A percentile compares a stretch with the other conserved stretches of the same genome.
phyloP scores from a whole-genome alignment of 64 coral and sea anemone genomes.

The Platygyra sinensis region DNA sequence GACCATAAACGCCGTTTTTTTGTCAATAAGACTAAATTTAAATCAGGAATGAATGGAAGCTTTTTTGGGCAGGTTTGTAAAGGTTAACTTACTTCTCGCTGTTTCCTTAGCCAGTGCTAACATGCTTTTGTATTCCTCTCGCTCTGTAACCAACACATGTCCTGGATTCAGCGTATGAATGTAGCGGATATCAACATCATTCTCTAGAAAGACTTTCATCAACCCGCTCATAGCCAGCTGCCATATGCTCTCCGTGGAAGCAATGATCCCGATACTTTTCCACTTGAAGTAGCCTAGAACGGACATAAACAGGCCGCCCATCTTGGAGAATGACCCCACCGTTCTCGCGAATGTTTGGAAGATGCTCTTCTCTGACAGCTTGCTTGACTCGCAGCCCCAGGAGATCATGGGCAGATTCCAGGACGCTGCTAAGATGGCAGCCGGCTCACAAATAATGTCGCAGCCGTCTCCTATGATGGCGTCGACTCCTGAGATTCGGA shows the following conservation, averaged over 20 bases:
- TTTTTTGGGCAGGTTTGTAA: background rate
- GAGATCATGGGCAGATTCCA: constrained; percentile 90
- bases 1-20: too few relatives aligned
- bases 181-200: constrained; percentile 76
- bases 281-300: constrained; percentile 84
- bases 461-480: constrained; percentile 91
- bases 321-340: constrained; percentile 84
- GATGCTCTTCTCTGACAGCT: constrained; percentile 78
- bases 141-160: constrained; percentile 77
- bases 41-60: background rate
- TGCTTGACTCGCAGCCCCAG: constrained; percentile 88
- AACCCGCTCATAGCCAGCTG: constrained; percentile 78
- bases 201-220: constrained; percentile 76
- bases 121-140: constrained; percentile 82
- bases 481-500: constrained; percentile 75
- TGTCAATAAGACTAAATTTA: too few relatives aligned
- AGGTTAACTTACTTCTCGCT: constrained; percentile 74
- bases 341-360: constrained; percentile 85
- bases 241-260: constrained; percentile 89
- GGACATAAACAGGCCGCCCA: constrained; percentile 77
- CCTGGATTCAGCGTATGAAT: constrained; percentile 86
- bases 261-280: constrained; percentile 87
- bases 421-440: constrained; percentile 70
- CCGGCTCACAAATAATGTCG: constrained; percentile 88
- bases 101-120: constrained; percentile 66